A percentile compares a stretch with the other conserved stretches of the same genome.
phyloP scores from a whole-genome alignment of 2,797 vertebrate species.

The Sebastes variabilis region DNA sequence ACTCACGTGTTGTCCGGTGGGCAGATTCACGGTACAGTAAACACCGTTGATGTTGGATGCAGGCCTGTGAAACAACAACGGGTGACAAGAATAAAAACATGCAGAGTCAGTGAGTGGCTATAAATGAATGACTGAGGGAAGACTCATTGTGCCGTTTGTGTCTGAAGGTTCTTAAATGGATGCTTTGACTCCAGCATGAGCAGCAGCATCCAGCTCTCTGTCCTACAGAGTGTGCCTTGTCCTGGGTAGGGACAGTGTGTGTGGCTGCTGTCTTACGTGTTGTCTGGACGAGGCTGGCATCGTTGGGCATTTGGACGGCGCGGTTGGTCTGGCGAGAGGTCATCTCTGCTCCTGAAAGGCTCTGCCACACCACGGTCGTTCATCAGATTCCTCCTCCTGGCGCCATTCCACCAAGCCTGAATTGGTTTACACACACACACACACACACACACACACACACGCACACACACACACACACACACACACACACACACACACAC shows the following conservation, averaged over 20 bases:
- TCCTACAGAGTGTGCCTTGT: slow-evolving; percentile 26
- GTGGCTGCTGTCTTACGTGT: slow-evolving; percentile 44
- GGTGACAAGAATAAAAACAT: neutral
- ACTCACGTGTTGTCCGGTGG: slow-evolving; percentile 41
- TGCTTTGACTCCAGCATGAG: slow-evolving; percentile 24
- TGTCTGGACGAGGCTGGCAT: slow-evolving; percentile 44
- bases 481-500: neutral
- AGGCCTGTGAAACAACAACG: slow-evolving; percentile 41
- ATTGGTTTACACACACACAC: neutral
- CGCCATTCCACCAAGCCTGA: slow-evolving; percentile 40
- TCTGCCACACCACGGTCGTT: neutral
- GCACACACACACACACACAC: neutral
- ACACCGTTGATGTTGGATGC: slow-evolving; percentile 12
- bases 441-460: neutral
- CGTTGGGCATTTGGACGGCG: neutral
- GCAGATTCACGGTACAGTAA: slow-evolving; percentile 48
- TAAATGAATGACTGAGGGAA: neutral
- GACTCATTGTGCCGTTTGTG: neutral
- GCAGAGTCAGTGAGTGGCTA: neutral
- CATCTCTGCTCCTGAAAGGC: slow-evolving; percentile 51
- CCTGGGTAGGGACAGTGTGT: neutral
- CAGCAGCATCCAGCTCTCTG: slow-evolving; percentile 2
- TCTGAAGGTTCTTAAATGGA: slow-evolving; percentile 34
- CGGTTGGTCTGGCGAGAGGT: slow-evolving; percentile 38
- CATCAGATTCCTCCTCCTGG: slow-evolving; percentile 12